A percentile compares a stretch with the other conserved stretches of the same genome.
Conservation (phyloP, 2,797 vertebrate species). For the Peromyscus attwateri region DNA sequence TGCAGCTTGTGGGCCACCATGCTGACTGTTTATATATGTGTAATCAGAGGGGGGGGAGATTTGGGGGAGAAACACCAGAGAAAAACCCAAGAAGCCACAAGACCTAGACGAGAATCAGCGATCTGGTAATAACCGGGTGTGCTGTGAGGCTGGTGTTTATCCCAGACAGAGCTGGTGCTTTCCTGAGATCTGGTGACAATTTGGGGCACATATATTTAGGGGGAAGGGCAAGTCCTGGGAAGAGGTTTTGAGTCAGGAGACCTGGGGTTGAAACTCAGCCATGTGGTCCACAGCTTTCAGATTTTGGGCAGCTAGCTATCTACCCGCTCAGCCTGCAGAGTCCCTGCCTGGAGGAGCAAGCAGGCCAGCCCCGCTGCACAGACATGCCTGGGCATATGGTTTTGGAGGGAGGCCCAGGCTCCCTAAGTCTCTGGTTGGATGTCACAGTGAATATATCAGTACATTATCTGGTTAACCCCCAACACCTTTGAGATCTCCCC, state of each 20-base stretch:
- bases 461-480: not conserved
- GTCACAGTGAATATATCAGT: not conserved
- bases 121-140: conserved; percentile 76
- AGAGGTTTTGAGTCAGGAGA: conserved; percentile 53
- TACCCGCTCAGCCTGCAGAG: too few relatives aligned
- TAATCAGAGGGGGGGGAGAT: conserved; percentile 54
- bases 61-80: conserved; percentile 55
- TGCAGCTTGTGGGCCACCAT: not conserved
- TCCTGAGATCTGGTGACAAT: conserved; percentile 74
- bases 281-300: not conserved
- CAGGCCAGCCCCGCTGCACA: not conserved
- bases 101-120: conserved; percentile 40
- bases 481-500: not conserved
- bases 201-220: conserved; percentile 63
- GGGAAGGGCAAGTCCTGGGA: conserved; percentile 37
- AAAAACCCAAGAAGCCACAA: conserved; percentile 73
- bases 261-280: not conserved
- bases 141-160: conserved; percentile 68
- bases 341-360: not conserved
- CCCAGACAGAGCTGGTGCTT: conserved; percentile 66
- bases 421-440: not conserved
- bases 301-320: not conserved
- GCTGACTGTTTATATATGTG: conserved; percentile 35
- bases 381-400: not conserved
- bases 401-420: not conserved